Base-by-base conservation (phyloP, 2,797 vertebrate genomes). In the Euthynnus affinis region DNA sequence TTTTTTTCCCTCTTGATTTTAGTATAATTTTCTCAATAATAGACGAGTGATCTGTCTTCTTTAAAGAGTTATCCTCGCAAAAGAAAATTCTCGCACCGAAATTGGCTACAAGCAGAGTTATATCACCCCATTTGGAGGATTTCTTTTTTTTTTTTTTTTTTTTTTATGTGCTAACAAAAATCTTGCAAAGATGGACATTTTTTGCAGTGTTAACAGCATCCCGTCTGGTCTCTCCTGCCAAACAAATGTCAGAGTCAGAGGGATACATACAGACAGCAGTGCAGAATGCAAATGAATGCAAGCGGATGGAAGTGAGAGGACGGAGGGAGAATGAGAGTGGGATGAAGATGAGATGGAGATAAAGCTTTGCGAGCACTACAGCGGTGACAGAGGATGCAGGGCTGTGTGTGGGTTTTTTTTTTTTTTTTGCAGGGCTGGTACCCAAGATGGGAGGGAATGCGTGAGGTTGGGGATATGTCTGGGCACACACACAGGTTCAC, bases 401-500 rank as follows among this genome's bases (percentile, higher is more conserved):
- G 55, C 42, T 72, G 73, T 18, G 61, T 62, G 71, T 9, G 66
- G 68, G 57, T 48, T 7, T n/a, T n/a, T n/a, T n/a, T n/a, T n/a
- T n/a, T n/a, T n/a, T n/a, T n/a, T n/a, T 40, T 63, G 65, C 73
- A 86, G 78, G 80, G 76, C 74, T 79, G 86, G 88, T 83, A 89
- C 79, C 85, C 70, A 73, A 89, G 66, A 81, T 71, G 73, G 83
- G 79, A 85, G 86, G 82, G 83, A 58, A 80, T 37, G 76, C 72
- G 71, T 78, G 72, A 80, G 82, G 56, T 63, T 76, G 84, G 60
- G 66, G 66, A 89, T 87, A 57, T 64, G 82, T 89, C 80, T 84
- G 82, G 84, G 74, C 85, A 87, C 71, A 85, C 84, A 85, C 75
- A 70, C 71, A 64, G 80, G 92, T 92, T 94, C 92, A 93, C 44